Base-by-base conservation (phyloP, 2,888 invertebrate genomes). In the Thumatha senex region DNA sequence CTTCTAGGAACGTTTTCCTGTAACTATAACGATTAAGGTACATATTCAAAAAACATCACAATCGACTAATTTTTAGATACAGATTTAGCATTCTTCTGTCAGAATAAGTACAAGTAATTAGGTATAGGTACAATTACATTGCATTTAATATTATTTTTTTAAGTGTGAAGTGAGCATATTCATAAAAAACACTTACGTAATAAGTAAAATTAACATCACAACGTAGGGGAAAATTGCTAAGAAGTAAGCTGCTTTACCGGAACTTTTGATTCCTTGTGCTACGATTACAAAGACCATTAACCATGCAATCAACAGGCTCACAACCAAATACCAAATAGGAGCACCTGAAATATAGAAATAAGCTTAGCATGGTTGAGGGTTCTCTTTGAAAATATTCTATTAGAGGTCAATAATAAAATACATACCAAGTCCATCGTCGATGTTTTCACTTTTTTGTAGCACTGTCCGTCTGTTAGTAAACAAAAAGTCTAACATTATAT, bases 241-340 rank as follows among this genome's bases (percentile, higher is more conserved):
- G 81, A 98, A 96, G 82, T 98, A 98, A 0, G 97, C 94, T 0
- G 95, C 95, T 82, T 96, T 96, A 40, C 96, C 96, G 0, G 96
- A 95, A 70, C 95, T 95, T 78, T 95, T 94, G 0, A 96, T 95
- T 10, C 96, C 96, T 56, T 93, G 93, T 12, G 95, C 91, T 40
- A 96, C 94, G 46, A 96, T 94, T 5, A 94, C 63, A 72, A 95
- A 96, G 34, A 96, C 94, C 1, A 94, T 76, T 5, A 93, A 45
- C 96, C 96, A 96, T 0, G 96, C 92, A 0, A 87, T 86, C 1
- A 95, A 78, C 5, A 96, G 86, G 48, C 95, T 94, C 0, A 96
- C 68, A 0, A 94, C 91, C 24, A 96, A 82, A 73, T 94, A 92
- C 95, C 95, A 96, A 42, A 95, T 92, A 0, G 96, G 96, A n/a